Conservation (phyloP, 2,797 vertebrate genomes). For the Leptodactylus fallax region DNA sequence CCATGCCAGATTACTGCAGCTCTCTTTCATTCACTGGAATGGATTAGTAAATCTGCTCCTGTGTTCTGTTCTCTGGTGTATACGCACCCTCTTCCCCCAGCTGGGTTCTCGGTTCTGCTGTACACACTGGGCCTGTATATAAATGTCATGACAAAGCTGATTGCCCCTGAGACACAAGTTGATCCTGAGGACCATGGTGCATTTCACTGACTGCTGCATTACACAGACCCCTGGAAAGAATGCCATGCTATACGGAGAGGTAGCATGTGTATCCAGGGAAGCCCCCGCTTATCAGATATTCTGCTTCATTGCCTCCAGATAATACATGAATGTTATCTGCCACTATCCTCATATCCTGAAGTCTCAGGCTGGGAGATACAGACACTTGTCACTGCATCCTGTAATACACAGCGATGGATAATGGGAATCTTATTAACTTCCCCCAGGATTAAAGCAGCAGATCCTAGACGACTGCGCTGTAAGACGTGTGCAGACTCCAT, state of each 20-base stretch:
- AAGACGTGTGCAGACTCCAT: no score
- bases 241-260: neutral
- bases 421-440: constrained; percentile 1
- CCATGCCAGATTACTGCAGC: no score
- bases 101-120: neutral
- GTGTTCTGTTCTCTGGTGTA: no score
- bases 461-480: no score
- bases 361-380: neutral
- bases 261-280: neutral
- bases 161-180: neutral
- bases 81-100: neutral
- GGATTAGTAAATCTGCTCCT: no score
- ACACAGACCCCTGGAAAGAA: neutral
- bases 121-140: neutral
- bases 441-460: no score
- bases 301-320: neutral
- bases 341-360: neutral
- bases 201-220: neutral
- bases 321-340: neutral
- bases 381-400: neutral
- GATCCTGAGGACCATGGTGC: neutral
- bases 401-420: neutral
- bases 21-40: no score
- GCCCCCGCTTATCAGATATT: neutral
- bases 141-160: neutral